Evolutionary conservation across 2,797 vertebrate genomes (phyloP).

Genomic region (Tympanoctomys barrerae): DNA sequence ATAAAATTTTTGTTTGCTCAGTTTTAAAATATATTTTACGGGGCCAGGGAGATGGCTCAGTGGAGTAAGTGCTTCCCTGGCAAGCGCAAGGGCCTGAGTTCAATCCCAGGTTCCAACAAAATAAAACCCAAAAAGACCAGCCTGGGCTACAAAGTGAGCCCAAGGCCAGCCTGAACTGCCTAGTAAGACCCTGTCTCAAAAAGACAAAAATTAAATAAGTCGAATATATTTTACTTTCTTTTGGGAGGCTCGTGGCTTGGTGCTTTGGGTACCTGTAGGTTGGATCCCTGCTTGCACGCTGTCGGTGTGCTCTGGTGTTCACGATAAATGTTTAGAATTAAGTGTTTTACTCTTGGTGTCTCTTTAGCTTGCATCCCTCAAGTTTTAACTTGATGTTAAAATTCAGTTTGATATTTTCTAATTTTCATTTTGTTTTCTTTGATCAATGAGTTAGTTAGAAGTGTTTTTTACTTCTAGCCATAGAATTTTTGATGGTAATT

Average conservation of each 20-base stretch:
- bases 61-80: no score
- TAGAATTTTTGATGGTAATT: no score
- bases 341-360: background rate
- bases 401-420: slow-evolving; percentile 7
- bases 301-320: background rate
- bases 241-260: background rate
- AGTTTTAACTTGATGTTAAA: slow-evolving; percentile 27
- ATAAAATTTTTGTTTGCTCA: background rate
- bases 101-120: no score
- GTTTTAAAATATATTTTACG: background rate
- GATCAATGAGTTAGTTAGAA: background rate
- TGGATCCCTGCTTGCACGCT: slow-evolving; percentile 8
- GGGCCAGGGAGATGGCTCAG: no score
- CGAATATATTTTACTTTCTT: background rate
- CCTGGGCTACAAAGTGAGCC: no score
- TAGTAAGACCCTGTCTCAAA: no score
- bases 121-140: no score
- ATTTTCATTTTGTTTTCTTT: slow-evolving; percentile 11
- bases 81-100: no score
- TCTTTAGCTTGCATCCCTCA: background rate
- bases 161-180: no score
- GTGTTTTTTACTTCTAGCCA: no score
- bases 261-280: background rate
- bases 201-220: no score
- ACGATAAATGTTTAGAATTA: background rate